Conservation (phyloP, 2,797 vertebrate genomes). For the Eptatretus atami region DNA sequence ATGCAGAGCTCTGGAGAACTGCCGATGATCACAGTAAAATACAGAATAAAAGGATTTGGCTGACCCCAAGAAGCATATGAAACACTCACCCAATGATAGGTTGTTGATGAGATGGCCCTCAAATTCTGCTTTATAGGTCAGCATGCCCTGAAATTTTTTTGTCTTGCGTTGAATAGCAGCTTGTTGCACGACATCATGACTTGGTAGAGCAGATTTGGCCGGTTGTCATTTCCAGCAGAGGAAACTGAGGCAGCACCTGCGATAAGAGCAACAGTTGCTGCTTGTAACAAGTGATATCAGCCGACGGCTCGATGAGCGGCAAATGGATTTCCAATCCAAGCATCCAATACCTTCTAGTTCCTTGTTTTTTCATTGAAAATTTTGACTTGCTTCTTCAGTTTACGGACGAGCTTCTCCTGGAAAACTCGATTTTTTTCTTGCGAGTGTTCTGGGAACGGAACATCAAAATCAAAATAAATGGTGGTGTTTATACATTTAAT, state of each 20-base stretch:
- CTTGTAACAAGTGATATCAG: background rate
- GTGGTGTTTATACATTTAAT: no score
- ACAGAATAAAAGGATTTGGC: no score
- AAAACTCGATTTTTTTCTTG: slow-evolving; percentile 96
- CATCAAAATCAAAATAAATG: no score
- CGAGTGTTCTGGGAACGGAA: slow-evolving; percentile 33
- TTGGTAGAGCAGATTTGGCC: no score
- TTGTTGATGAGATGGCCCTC: slow-evolving; percentile 83
- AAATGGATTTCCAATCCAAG: slow-evolving; percentile 4
- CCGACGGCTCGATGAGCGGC: slow-evolving; percentile 8
- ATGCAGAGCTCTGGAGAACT: no score
- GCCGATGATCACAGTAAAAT: no score
- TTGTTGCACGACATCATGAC: slow-evolving; percentile 20
- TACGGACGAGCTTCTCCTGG: slow-evolving; percentile 79
- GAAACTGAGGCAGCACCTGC: no score
- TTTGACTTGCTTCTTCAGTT: slow-evolving; percentile 91
- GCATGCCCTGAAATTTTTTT: slow-evolving; percentile 98
- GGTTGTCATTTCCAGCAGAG: no score
- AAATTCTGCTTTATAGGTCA: slow-evolving; percentile 90
- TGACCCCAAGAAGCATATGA: slow-evolving; percentile 1
- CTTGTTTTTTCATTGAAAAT: slow-evolving; percentile 79
- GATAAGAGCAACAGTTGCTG: no score
- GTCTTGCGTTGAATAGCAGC: slow-evolving; percentile 87
- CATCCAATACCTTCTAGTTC: slow-evolving; percentile 54
- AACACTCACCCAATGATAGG: slow-evolving; percentile 51